Percentiles rank a stretch among this genome's conserved stretches.
Evolutionary conservation across 2,113 vertebrate genomes (phyloP).

Genomic region (Pluvianellus socialis): DNA sequence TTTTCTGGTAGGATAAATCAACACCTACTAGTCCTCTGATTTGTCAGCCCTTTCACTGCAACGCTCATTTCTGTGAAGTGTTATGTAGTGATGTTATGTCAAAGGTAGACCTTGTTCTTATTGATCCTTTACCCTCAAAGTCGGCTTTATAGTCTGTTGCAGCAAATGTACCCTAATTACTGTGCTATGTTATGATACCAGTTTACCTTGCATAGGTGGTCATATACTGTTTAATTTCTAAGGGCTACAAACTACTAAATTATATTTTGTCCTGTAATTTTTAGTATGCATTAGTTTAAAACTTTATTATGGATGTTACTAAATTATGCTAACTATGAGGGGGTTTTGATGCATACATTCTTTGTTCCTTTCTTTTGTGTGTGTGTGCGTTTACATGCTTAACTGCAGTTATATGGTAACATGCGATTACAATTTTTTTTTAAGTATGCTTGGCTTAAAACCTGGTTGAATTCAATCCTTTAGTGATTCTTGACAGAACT

Average conservation of each 20-base stretch:
- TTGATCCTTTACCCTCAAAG: not conserved
- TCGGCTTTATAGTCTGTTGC: not conserved
- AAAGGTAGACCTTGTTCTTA: conserved; percentile 44
- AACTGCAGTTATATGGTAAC: not conserved
- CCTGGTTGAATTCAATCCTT: not conserved
- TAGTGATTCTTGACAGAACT: not conserved
- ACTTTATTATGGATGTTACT: not conserved
- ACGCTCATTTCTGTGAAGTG: not conserved
- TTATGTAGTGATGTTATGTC: not conserved
- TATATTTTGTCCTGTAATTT: not conserved
- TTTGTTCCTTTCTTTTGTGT: not conserved
- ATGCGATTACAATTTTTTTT: not conserved
- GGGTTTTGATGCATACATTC: not conserved
- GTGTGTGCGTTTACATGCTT: not conserved
- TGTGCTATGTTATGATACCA: not conserved
- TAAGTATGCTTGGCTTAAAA: not conserved
- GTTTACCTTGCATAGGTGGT: not conserved
- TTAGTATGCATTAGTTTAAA: not conserved
- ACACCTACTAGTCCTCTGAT: not conserved
- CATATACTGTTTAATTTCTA: not conserved
- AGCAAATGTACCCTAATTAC: not conserved
- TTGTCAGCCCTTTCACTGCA: conserved; percentile 19
- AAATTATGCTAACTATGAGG: not conserved
- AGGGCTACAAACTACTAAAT: not conserved
- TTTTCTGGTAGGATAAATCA: conserved; percentile 40